Base-by-base conservation (phyloP, 2,797 vertebrate species). In the Ambastaia sidthimunki region DNA sequence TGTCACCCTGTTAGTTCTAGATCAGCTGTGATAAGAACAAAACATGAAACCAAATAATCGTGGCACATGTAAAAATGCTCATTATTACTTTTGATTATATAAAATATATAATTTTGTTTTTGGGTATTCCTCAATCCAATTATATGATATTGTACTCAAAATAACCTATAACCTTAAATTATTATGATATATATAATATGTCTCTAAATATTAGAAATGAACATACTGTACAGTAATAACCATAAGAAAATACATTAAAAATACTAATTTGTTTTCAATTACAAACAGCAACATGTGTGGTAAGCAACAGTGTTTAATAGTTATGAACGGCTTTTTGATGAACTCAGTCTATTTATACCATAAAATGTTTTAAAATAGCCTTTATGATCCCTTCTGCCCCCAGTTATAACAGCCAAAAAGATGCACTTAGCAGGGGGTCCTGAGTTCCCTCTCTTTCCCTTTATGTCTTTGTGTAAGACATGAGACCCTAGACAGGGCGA, bases 391-490 rank as follows among this genome's bases (percentile, higher is more conserved):
- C 34, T 12, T 62, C 1, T 62, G 55, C 23, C 55, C 75, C 19
- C 13, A 71, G 11, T 57, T 12, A 67, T 66, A 55, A 11, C 18
- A 73, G 34, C 0, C 7, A 67, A 67, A 57, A 65, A 21, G 37
- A 41, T 78, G 19, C 44, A 37, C 77, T 37, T 73, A 52, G 57
- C 55, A 76, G 65, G 76, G 69, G 31, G 65, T 47, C 75, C 28
- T 59, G 16, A 75, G 21, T 71, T 55, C 65, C 48, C 31, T 70
- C 15, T 60, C 6, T 15, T 74, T 60, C 48, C 68, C 81, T 63
- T 70, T 62, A 71, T 84, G 84, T 79, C 78, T 88, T 81, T 85
- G 80, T 81, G 82, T 73, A 77, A 68, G 73, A 52, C 84, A 73
- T 31, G 67, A 84, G 72, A 83, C 81, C 54, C 76, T 68, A 78